phyloP scores from a whole-genome alignment of 30 jellyfish, hydroid and myxozoan species.

The Aurelia aurita region DNA sequence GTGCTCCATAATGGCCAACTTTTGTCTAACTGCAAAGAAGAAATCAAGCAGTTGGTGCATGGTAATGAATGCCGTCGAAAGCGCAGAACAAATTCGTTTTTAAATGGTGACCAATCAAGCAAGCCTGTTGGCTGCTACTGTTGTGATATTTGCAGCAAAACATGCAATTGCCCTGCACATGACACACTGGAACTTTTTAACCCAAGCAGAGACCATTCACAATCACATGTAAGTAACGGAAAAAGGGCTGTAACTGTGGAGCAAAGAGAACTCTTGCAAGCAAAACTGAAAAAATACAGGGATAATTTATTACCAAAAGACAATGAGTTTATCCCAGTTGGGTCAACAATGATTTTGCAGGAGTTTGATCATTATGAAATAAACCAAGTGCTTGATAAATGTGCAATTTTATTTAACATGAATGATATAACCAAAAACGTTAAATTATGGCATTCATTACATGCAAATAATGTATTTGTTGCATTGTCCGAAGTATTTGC shows the following conservation, averaged over 20 bases:
- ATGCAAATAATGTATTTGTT: constrained; percentile 13
- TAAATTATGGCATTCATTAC: constrained; percentile 15
- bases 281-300: background rate
- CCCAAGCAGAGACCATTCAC: background rate
- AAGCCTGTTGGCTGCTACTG: constrained; percentile 1
- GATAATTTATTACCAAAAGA: constrained; percentile 1
- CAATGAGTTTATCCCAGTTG: background rate
- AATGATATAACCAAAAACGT: background rate
- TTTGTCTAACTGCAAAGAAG: too few relatives aligned
- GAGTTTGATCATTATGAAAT: constrained; percentile 25
- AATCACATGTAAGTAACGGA: background rate
- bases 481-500: constrained; percentile 15
- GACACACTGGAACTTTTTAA: background rate
- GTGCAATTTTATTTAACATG: background rate
- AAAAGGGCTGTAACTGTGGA: background rate
- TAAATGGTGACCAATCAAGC: background rate
- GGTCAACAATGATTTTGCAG: background rate
- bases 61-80: constrained; percentile 13
- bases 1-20: too few relatives aligned
- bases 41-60: too few relatives aligned
- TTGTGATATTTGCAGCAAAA: constrained; percentile 2
- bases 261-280: background rate
- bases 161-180: constrained; percentile 9
- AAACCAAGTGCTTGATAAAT: constrained; percentile 15
- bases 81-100: background rate